Percentiles rank a stretch among this genome's conserved stretches.
Evolutionary conservation across 2,888 invertebrate species (phyloP).

Genomic region (Agrochola litura): DNA sequence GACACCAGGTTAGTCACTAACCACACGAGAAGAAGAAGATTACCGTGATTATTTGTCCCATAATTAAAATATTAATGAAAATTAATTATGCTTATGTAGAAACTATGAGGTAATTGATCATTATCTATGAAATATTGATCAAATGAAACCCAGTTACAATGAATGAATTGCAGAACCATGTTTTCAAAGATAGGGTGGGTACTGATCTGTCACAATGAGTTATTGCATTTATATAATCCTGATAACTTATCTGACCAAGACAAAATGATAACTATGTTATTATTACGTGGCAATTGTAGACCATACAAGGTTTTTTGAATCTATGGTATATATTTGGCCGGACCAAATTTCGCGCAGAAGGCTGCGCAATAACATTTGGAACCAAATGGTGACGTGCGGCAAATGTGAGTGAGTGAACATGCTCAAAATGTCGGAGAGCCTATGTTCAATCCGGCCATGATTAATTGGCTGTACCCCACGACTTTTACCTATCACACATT

Average conservation of each 20-base stretch:
- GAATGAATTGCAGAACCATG: slow-evolving; percentile 19
- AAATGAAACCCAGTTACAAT: neutral
- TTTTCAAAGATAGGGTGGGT: neutral
- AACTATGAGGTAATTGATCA: neutral
- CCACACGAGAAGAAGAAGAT: too few relatives aligned
- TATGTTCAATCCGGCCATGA: too few relatives aligned
- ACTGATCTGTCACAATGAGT: slow-evolving; percentile 26
- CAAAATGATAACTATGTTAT: slow-evolving; percentile 21
- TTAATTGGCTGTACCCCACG: neutral
- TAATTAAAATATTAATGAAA: neutral
- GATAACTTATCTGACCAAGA: slow-evolving; percentile 38
- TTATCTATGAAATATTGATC: neutral
- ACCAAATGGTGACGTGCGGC: too few relatives aligned
- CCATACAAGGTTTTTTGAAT: neutral
- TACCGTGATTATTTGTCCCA: neutral
- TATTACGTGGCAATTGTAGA: neutral
- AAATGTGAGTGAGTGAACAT: too few relatives aligned
- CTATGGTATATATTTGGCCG: neutral
- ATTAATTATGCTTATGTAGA: neutral
- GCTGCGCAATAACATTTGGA: too few relatives aligned
- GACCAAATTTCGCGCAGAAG: neutral
- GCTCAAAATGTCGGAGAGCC: too few relatives aligned
- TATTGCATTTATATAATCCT: slow-evolving; percentile 20
- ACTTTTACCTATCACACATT: neutral
- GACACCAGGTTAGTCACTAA: too few relatives aligned